Evolutionary conservation across 2,888 invertebrate genomes (phyloP).

Genomic region (Atethmia centrago): DNA sequence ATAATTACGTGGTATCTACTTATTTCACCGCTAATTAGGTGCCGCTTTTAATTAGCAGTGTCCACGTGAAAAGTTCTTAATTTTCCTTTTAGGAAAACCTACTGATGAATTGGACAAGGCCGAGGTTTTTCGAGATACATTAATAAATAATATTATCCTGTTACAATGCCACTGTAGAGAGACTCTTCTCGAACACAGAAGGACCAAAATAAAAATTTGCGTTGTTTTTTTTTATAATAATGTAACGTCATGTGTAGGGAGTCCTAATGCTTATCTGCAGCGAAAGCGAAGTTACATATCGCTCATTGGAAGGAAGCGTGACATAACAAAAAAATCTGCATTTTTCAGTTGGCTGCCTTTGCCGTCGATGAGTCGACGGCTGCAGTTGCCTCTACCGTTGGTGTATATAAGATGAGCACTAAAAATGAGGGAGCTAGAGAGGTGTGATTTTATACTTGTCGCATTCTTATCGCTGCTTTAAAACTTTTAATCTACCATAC

Average conservation of each 20-base stretch:
- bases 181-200: neutral
- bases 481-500: no score
- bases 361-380: no score
- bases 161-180: neutral
- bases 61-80: conserved; percentile 7
- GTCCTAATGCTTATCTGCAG: neutral
- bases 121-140: neutral
- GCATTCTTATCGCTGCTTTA: no score
- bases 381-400: no score
- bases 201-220: neutral
- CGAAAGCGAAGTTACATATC: neutral
- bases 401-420: no score
- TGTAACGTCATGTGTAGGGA: neutral
- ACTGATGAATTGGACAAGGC: neutral
- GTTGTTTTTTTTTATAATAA: neutral
- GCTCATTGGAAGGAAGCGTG: no score
- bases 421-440: no score
- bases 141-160: neutral
- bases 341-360: no score
- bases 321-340: no score
- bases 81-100: conserved; percentile 18
- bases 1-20: conserved; percentile 1
- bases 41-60: conserved; percentile 31
- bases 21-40: conserved; percentile 8
- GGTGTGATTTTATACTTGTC: no score